Evolutionary conservation across 2,888 invertebrate species (phyloP).

Genomic region (Panopea generosa): DNA sequence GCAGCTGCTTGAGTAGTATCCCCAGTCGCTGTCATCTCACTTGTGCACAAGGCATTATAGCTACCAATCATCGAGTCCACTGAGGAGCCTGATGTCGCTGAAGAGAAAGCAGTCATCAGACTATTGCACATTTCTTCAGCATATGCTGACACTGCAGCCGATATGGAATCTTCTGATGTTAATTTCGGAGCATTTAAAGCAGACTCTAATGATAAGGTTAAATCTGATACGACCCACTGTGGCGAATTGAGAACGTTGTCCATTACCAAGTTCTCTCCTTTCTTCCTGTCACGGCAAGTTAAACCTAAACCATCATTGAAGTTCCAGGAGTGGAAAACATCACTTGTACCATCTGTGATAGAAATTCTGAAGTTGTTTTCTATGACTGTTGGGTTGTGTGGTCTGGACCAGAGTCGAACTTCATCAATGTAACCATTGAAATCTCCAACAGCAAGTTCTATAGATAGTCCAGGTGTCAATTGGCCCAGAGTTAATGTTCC

Average conservation of each 20-base stretch:
- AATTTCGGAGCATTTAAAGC: slow-evolving; percentile 34
- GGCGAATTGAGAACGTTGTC: slow-evolving; percentile 56
- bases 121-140: slow-evolving; percentile 46
- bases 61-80: slow-evolving; percentile 33
- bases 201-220: slow-evolving; percentile 52
- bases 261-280: slow-evolving; percentile 60
- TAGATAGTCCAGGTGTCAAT: slow-evolving; percentile 52
- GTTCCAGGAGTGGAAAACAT: slow-evolving; percentile 69
- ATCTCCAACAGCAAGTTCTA: slow-evolving; percentile 47
- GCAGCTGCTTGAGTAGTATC: slow-evolving; percentile 54
- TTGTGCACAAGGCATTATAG: slow-evolving; percentile 55
- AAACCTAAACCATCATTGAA: slow-evolving; percentile 69
- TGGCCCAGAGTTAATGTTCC: slow-evolving; percentile 69
- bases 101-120: slow-evolving; percentile 50
- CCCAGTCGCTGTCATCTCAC: slow-evolving; percentile 48
- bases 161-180: slow-evolving; percentile 31
- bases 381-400: slow-evolving; percentile 71
- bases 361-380: slow-evolving; percentile 62
- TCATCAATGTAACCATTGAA: slow-evolving; percentile 73
- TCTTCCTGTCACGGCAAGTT: slow-evolving; percentile 54
- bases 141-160: slow-evolving; percentile 22
- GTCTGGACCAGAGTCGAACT: slow-evolving; percentile 71
- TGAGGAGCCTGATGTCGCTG: slow-evolving; percentile 29
- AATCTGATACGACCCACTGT: slow-evolving; percentile 68
- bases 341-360: slow-evolving; percentile 60